Conservation (phyloP, 1,140 invertebrate species). For the Meloidogyne exigua region DNA sequence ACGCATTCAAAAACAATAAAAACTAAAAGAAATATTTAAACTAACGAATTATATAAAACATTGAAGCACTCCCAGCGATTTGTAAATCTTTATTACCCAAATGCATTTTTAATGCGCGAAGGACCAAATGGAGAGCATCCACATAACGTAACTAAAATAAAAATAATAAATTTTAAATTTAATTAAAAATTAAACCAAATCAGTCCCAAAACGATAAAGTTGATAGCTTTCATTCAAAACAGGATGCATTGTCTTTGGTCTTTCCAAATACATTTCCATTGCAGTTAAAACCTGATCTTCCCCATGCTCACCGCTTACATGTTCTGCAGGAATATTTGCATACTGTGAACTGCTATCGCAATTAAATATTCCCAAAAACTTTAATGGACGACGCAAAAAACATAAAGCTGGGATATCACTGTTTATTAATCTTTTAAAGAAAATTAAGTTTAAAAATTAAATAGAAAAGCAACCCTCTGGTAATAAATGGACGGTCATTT, state of each 20-base stretch:
- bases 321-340: conserved; percentile 35
- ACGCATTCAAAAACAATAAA: background rate
- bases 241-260: conserved; percentile 40
- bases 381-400: conserved; percentile 26
- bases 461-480: background rate
- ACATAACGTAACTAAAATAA: conserved; percentile 33
- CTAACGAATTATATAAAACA: conserved; percentile 61
- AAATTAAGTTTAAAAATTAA: background rate
- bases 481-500: conserved; percentile 34
- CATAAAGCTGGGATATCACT: conserved; percentile 41
- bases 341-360: conserved; percentile 36
- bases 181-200: conserved; percentile 31
- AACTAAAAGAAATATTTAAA: background rate
- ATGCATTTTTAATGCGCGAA: conserved; percentile 29
- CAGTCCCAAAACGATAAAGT: conserved; percentile 37
- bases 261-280: conserved; percentile 37
- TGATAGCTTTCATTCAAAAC: conserved; percentile 43
- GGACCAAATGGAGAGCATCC: conserved; percentile 38
- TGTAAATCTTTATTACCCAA: conserved; percentile 31
- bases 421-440: conserved; percentile 11
- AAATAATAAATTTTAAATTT: background rate
- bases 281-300: conserved; percentile 36
- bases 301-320: conserved; percentile 36
- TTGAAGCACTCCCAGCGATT: conserved; percentile 61
- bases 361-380: conserved; percentile 45